A percentile compares a stretch with the other conserved stretches of the same genome.
These are phyloP conservation scores for Montipora sp. DNA, from an alignment of 64 coral and sea anemone species.

Conservation along the genomic window DNA sequence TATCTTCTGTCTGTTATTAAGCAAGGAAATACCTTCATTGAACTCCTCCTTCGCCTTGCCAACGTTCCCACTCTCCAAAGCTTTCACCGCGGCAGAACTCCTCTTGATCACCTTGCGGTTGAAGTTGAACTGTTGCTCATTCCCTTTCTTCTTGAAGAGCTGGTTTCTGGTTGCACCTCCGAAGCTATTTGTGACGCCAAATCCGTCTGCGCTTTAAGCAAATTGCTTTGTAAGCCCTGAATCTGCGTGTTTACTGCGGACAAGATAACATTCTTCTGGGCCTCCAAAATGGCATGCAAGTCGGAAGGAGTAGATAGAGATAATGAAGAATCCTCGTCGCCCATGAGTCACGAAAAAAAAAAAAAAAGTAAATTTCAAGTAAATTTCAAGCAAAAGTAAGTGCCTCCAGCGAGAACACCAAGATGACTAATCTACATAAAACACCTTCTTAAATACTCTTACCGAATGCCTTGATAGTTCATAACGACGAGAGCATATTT, in stretches of 20 bases:
- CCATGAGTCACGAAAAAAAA: too few species aligned
- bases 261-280: not conserved
- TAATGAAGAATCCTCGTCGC: not conserved
- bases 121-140: too few species aligned
- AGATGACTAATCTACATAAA: too few species aligned
- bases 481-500: too few species aligned
- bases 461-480: too few species aligned
- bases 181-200: not conserved
- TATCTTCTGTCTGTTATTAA: slow-evolving; percentile 10
- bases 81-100: too few species aligned
- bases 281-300: slow-evolving; percentile 9
- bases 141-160: slow-evolving; percentile 1
- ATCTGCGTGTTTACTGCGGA: not conserved
- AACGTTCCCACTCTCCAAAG: not conserved
- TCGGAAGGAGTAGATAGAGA: not conserved
- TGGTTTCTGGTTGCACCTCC: slow-evolving; percentile 3
- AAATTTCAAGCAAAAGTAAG: too few species aligned
- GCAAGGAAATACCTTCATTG: slow-evolving; percentile 13
- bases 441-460: too few species aligned
- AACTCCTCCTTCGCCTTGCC: slow-evolving; percentile 28
- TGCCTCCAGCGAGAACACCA: too few species aligned
- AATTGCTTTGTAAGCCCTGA: slow-evolving; percentile 12
- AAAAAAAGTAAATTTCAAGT: too few species aligned
- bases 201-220: not conserved
- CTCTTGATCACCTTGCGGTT: too few species aligned